phyloP scores from a whole-genome alignment of 2,888 invertebrate genomes.

The Agrotis exclamationis region DNA sequence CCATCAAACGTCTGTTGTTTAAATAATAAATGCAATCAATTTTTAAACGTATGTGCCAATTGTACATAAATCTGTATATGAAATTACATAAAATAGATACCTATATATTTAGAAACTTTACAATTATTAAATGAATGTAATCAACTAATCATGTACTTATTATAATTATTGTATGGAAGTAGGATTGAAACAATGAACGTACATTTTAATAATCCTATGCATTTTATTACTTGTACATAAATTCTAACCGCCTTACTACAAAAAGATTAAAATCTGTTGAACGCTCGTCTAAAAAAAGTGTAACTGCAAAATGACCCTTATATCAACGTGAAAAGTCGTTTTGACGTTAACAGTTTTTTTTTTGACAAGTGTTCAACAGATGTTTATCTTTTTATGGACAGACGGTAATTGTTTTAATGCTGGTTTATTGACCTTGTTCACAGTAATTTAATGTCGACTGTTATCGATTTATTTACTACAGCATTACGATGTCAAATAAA shows the following conservation, averaged over 20 bases:
- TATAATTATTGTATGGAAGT: neutral
- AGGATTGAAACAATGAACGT: slow-evolving; percentile 10
- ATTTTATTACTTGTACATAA: slow-evolving; percentile 28
- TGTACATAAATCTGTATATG: slow-evolving; percentile 60
- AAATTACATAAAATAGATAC: slow-evolving; percentile 36
- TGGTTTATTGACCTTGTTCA: slow-evolving; percentile 48
- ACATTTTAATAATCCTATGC: slow-evolving; percentile 19
- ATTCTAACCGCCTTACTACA: slow-evolving; percentile 10
- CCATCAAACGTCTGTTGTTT: slow-evolving; percentile 60
- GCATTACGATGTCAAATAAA: neutral
- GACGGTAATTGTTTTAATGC: slow-evolving; percentile 29
- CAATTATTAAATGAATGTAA: slow-evolving; percentile 25
- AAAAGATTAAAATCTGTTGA: too few relatives aligned
- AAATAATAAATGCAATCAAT: slow-evolving; percentile 65
- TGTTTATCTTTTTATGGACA: too few relatives aligned
- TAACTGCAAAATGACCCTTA: too few relatives aligned
- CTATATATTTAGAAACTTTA: slow-evolving; percentile 35
- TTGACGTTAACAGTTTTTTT: too few relatives aligned
- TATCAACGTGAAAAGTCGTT: too few relatives aligned
- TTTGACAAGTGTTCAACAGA: too few relatives aligned
- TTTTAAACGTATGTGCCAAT: slow-evolving; percentile 77
- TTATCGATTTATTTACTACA: slow-evolving; percentile 1
- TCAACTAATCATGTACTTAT: slow-evolving; percentile 53
- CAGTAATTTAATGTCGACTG: neutral
- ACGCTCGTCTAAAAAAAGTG: too few relatives aligned